Evolutionary conservation across 1,140 invertebrate species (phyloP), one percentile per base, ranked within the genome.

Genomic region (Rhopalosiphum padi): DNA sequence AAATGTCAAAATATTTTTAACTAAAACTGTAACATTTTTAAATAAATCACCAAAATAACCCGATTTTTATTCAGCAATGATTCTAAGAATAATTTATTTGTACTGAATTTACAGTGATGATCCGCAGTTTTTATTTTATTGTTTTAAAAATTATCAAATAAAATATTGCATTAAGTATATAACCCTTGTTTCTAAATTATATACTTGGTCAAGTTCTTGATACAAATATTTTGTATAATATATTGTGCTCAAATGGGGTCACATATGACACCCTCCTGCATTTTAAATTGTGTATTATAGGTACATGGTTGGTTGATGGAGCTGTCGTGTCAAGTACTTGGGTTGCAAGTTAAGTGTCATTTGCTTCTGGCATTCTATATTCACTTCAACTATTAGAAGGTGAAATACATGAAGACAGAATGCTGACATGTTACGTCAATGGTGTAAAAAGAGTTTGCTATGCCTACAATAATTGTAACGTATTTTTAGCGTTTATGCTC

Each of bases 301-400:
- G 60, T 77, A n/a, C 30, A 35, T 21, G 15, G 60, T n/a, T 77
- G 60, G 60, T 77, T 77, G 60, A 77, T n/a, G 30, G 15, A 77
- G 60, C 60, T 77, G 60, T n/a, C 60, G 60, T 77, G 60, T 77
- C 60, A 77, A 77, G 60, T 77, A n/a, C 60, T 77, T n/a, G 60
- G 30, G 18, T 68, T 77, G 60, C 30, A 77, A 77, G 60, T 77
- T 77, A 77, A 77, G 60, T 77, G 60, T 77, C 60, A 77, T 77
- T 77, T 77, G 30, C 60, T 77, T 77, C 60, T n/a, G 60, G 60
- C 30, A 18, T 77, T n/a, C 11, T n/a, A 77, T 77, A 77, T 77
- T 77, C 60, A n/a, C 60, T 68, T 68, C 60, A 68, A 68, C 60
- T n/a, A n/a, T 77, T 77, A 35, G 60, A 77, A 77, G 30, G 30